Base-by-base conservation (phyloP, 2,797 vertebrate species). In the Ciconia nigra region DNA sequence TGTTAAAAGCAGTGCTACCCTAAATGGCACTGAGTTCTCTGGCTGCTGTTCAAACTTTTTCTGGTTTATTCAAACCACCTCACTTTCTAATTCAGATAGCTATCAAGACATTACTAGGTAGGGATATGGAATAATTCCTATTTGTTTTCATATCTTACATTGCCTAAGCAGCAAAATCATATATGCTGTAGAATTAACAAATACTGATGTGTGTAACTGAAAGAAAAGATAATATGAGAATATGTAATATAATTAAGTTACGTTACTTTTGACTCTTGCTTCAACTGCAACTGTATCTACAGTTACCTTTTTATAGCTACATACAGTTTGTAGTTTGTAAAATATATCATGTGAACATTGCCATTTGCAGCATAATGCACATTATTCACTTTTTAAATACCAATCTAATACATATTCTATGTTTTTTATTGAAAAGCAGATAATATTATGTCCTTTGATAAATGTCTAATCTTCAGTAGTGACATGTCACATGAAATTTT, bases 11-110 rank as follows among this genome's bases (percentile, higher is more conserved):
- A 62, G 8, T 35, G 61, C 87, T 97, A 69, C 96, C 92, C 83
- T 96, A 95, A 65, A 94, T 96, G 71, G 83, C 93, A 85, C 83
- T 93, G 82, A 95, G 66, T 89, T 94, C 67, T 65, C 92, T 96
- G 93, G 95, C 95, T 93, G 90, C 88, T 10, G 4, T 54, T 88
- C 85, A 86, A 31, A 47, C 66, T 72, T 82, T 42, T 39, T 28
- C 26, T 93, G 63, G 44, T 81, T 83, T 87, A 54, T 71, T 95
- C 46, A 17, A 33, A 25, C 91, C 74, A 5, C 71, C 72, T 90
- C 72, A 25, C 80, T 84, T 80, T 83, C 78, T n/a, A 51, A 69
- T 73, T 76, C 84, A 71, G 67, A 70, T 26, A 41, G 70, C 78
- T 80, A 31, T 41, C 13, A 39, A 83, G 61, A 62, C 52, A 62